Evolutionary conservation across 1,140 invertebrate species (phyloP).

Genomic region (Drosophila mayri): DNA sequence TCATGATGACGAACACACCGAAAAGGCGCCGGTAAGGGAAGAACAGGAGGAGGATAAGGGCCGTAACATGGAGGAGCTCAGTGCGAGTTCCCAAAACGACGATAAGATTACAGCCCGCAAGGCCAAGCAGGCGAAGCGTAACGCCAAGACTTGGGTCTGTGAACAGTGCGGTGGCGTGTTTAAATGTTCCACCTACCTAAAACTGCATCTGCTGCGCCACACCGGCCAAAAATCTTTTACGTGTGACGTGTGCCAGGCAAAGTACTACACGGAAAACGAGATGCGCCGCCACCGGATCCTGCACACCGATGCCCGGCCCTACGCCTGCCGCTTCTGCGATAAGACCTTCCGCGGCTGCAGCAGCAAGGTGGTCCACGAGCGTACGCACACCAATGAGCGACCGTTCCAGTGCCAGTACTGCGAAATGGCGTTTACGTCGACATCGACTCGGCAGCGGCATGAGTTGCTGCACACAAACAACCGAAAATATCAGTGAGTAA

Average conservation of each 20-base stretch:
- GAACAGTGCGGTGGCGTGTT: conserved; percentile 64
- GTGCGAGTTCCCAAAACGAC: background rate
- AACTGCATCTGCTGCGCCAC: conserved; percentile 57
- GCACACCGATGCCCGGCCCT: conserved; percentile 58
- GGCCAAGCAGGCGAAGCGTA: background rate
- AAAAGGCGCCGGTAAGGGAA: too few species aligned
- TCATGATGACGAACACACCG: background rate
- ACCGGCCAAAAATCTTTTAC: conserved; percentile 56
- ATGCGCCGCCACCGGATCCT: conserved; percentile 63
- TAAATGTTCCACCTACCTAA: conserved; percentile 62
- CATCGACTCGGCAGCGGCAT: conserved; percentile 51
- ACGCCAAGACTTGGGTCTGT: conserved; percentile 55
- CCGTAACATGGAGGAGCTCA: background rate
- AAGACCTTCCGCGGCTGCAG: conserved; percentile 68
- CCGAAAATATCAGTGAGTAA: conserved; percentile 57
- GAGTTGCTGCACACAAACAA: conserved; percentile 51
- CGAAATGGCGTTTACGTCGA: conserved; percentile 88
- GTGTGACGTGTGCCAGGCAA: conserved; percentile 58
- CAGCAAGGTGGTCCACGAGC: conserved; percentile 62
- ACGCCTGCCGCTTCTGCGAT: conserved; percentile 51
- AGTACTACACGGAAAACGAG: conserved; percentile 58
- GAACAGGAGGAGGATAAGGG: background rate
- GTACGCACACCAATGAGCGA: conserved; percentile 90
- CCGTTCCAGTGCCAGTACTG: conserved; percentile 89
- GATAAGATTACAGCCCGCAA: background rate